A percentile compares a stretch with the other conserved stretches of the same genome.
Conservation (phyloP, 2,113 vertebrate species). For the Colistium nudipinnis region DNA sequence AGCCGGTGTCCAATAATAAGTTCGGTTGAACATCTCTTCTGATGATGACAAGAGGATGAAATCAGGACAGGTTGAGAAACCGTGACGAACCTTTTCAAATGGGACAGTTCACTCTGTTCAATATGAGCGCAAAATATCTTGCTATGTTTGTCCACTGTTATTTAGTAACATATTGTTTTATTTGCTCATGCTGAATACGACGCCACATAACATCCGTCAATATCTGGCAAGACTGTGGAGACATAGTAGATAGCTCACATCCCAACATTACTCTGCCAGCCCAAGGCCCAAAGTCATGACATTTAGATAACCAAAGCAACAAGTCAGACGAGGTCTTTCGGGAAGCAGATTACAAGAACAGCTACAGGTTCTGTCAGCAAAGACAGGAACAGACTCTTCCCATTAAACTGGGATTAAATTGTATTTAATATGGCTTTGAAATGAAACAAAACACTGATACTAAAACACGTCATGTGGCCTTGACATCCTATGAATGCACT, state of each 20-base stretch:
- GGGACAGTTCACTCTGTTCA: not conserved
- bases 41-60: not conserved
- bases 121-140: not conserved
- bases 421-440: conserved; percentile 31
- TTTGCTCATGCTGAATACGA: too few species aligned
- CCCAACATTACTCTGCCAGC: not conserved
- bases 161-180: not conserved
- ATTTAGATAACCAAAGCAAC: conserved; percentile 44
- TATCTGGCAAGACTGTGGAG: not conserved
- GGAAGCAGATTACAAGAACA: conserved; percentile 13
- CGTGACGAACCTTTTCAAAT: not conserved
- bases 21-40: not conserved
- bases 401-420: conserved; percentile 14
- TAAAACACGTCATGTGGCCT: conserved; percentile 24
- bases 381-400: conserved; percentile 12
- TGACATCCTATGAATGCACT: conserved; percentile 11
- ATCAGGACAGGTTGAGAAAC: not conserved
- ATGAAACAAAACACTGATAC: not conserved
- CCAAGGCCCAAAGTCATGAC: conserved; percentile 28
- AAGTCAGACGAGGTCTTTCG: conserved; percentile 21
- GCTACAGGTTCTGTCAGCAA: conserved; percentile 6
- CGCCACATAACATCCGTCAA: not conserved
- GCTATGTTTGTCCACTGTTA: not conserved
- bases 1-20: not conserved
- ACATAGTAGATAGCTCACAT: not conserved